A percentile compares a stretch with the other conserved stretches of the same genome.
Evolutionary conservation across 2,888 invertebrate genomes (phyloP).

Genomic region (Dromius quadrimaculatus): DNA sequence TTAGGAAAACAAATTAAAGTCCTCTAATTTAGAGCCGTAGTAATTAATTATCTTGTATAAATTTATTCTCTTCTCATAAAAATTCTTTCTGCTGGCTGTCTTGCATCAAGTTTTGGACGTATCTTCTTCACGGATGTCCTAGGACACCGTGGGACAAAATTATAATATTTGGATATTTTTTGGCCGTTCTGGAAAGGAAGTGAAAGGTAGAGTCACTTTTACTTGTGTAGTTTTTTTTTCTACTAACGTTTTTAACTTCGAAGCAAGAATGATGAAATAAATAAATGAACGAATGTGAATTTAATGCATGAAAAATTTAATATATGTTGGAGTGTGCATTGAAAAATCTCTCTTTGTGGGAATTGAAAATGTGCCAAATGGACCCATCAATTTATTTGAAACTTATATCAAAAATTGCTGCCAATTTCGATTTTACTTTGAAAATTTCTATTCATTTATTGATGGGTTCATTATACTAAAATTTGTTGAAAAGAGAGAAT

Average conservation of each 20-base stretch:
- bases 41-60: no score
- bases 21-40: no score
- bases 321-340: not conserved
- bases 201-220: slow-evolving; percentile 17
- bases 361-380: no score
- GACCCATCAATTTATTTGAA: no score
- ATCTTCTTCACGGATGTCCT: slow-evolving; percentile 3
- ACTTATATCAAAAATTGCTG: no score
- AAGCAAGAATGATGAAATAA: not conserved
- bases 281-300: not conserved
- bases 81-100: not conserved
- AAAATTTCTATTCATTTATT: no score
- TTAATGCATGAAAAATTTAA: not conserved
- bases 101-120: not conserved
- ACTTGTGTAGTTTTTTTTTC: slow-evolving; percentile 13
- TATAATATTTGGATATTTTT: slow-evolving; percentile 4
- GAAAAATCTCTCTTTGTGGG: no score
- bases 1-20: no score
- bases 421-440: no score
- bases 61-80: no score
- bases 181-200: not conserved
- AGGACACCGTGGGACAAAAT: slow-evolving; percentile 16
- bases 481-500: no score
- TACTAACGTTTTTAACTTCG: not conserved
- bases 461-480: no score